These are phyloP conservation scores for Branchellion lobata DNA, from an alignment of 2,888 invertebrate genomes.

Conservation along the genomic window DNA sequence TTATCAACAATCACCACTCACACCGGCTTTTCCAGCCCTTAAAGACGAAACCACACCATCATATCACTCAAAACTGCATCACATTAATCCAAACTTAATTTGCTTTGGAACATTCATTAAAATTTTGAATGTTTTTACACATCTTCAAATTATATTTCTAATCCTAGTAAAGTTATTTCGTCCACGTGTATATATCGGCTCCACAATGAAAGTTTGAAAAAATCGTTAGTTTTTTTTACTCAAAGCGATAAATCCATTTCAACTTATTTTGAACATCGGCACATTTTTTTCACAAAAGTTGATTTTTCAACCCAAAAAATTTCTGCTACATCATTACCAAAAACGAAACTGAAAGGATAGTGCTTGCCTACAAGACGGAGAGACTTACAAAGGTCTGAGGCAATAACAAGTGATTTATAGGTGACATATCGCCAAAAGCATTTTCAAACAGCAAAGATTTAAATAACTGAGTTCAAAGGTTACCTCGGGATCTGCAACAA, in stretches of 20 bases:
- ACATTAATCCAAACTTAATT: neutral
- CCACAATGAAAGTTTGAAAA: too few relatives aligned
- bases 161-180: neutral
- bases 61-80: neutral
- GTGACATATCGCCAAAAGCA: slow-evolving; percentile 19
- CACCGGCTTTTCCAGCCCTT: too few relatives aligned
- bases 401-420: neutral
- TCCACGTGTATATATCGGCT: too few relatives aligned
- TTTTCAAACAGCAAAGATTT: neutral
- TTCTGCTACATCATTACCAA: too few relatives aligned
- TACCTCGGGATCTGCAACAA: neutral
- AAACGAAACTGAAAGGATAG: too few relatives aligned
- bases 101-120: neutral
- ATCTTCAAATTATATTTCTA: neutral
- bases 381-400: neutral
- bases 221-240: too few relatives aligned
- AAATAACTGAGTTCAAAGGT: slow-evolving; percentile 9
- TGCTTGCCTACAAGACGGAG: neutral
- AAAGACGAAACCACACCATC: too few relatives aligned
- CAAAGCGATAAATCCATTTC: too few relatives aligned
- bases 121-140: neutral
- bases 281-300: too few relatives aligned
- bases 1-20: too few relatives aligned
- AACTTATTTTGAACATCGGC: too few relatives aligned
- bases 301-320: too few relatives aligned